A percentile compares a stretch with the other conserved stretches of the same genome.
Conservation (phyloP, 2,797 vertebrate species). For the Macropodus opercularis region DNA sequence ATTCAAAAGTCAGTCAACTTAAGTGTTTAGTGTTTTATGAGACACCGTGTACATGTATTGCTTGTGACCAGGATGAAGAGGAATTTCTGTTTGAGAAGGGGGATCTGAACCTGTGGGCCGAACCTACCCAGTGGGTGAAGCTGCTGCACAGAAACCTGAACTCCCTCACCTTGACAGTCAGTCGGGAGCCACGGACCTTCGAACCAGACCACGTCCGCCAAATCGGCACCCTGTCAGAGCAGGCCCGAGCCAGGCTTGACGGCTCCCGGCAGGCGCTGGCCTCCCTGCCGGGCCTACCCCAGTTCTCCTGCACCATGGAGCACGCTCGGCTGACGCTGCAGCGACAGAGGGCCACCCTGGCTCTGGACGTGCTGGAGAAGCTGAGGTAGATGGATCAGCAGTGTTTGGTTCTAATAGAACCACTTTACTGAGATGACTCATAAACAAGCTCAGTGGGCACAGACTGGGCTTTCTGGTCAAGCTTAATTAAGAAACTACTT, state of each 20-base stretch:
- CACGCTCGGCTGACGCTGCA: conserved; percentile 82
- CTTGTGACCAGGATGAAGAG: conserved; percentile 84
- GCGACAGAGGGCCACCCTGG: conserved; percentile 78
- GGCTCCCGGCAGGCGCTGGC: conserved; percentile 67
- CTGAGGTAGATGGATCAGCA: conserved; percentile 44
- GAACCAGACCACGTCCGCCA: conserved; percentile 34
- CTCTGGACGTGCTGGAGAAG: conserved; percentile 78
- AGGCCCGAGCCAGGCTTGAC: conserved; percentile 64
- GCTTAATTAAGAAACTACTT: neutral
- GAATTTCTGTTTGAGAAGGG: conserved; percentile 94
- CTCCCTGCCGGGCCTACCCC: conserved; percentile 82
- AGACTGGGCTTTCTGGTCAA: conserved; percentile 21
- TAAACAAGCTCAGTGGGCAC: neutral
- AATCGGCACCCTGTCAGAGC: conserved; percentile 62
- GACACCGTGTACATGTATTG: conserved; percentile 5
- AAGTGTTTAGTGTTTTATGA: too few species aligned
- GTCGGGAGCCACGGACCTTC: conserved; percentile 1
- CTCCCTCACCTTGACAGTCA: conserved; percentile 68
- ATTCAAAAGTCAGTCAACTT: too few species aligned
- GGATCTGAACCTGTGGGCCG: conserved; percentile 93
- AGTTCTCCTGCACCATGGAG: conserved; percentile 86
- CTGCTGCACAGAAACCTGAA: conserved; percentile 84
- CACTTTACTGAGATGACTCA: conserved; percentile 4
- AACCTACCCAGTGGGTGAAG: conserved; percentile 85
- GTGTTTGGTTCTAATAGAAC: neutral